Percentiles rank a stretch among this genome's conserved stretches.
phyloP scores from a whole-genome alignment of 2,888 invertebrate species.

The Gastracanthus pulcherrimus region DNA sequence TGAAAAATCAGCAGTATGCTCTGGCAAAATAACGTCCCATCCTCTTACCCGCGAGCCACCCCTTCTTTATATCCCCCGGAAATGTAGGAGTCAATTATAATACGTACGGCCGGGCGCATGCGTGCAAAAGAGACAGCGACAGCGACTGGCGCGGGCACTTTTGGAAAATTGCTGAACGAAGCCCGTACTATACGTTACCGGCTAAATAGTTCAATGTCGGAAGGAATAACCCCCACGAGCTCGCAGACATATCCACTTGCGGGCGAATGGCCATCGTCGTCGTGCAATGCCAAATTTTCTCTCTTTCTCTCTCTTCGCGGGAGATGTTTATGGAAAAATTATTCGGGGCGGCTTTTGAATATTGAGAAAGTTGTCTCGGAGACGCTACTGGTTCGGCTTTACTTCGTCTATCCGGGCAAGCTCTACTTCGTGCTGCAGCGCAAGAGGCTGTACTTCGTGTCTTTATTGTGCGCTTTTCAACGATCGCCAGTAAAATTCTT shows the following conservation, averaged over 20 bases:
- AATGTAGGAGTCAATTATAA: slow-evolving; percentile 37
- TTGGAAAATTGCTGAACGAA: slow-evolving; percentile 68
- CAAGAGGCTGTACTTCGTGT: no score
- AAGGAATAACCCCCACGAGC: slow-evolving; percentile 62
- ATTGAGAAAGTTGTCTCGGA: slow-evolving; percentile 49
- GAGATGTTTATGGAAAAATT: slow-evolving; percentile 69
- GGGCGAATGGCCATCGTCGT: slow-evolving; percentile 61
- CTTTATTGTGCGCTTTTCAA: no score
- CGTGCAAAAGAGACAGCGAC: slow-evolving; percentile 7
- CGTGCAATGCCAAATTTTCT: slow-evolving; percentile 64
- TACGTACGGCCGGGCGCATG: slow-evolving; percentile 28
- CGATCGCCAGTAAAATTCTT: no score
- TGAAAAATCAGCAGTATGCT: slow-evolving; percentile 52
- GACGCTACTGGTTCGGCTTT: not conserved
- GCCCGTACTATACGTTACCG: slow-evolving; percentile 68
- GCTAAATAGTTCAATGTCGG: slow-evolving; percentile 68
- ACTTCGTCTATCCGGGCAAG: no score
- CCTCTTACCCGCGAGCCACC: not conserved
- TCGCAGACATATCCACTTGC: slow-evolving; percentile 65
- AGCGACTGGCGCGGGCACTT: slow-evolving; percentile 63
- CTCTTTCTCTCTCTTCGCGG: slow-evolving; percentile 37
- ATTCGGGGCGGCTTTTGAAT: slow-evolving; percentile 60
- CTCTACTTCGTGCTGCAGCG: no score
- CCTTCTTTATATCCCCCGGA: not conserved
- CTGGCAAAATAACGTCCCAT: slow-evolving; percentile 31